Base-by-base conservation (phyloP, 2,797 vertebrate species). In the Remorina albescens region DNA sequence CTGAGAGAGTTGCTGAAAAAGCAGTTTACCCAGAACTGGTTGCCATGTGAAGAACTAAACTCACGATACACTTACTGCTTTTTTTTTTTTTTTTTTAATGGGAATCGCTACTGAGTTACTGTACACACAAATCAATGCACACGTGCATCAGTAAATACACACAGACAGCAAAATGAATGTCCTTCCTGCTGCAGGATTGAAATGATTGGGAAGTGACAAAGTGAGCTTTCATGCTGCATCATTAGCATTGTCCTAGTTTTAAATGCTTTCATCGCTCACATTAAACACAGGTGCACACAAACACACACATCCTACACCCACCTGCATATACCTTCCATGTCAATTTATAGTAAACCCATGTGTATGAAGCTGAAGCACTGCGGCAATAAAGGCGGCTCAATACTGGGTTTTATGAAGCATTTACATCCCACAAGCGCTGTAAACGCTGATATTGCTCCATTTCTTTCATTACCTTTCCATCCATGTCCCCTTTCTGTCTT, bases 181-280 rank as follows among this genome's bases (percentile, higher is more conserved):
- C 61, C 37, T 77, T 58, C 44, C 69, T 47, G 56, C 78, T 68
- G 50, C 54, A 2, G 67, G 23, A 54, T 42, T 69, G 64, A 39
- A 60, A 58, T 55, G 80, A 82, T 81, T 76, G 76, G 84, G 76
- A 76, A 51, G 71, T 77, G 74, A 71, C 39, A n/a, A 70, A 77
- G 69, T 25, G 58, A 37, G 63, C 37, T 63, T 55, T 83, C 75
- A 69, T 74, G 67, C 80, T 67, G 79, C 82, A 76, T 86, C 78
- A 76, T 77, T 74, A 82, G 67, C 51, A 12, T 23, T 25, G 70
- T 71, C 79, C 78, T 59, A 71, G 37, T 71, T 80, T 80, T 77
- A 64, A 85, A 83, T 19, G 66, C 71, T 80, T 81, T 82, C 76
- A 81, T 89, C 82, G 66, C 56, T 80, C 80, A 82, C 64, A 49